A percentile compares a stretch with the other conserved stretches of the same genome.
These are phyloP conservation scores for Notodonta dromedarius DNA, from an alignment of 2,888 invertebrate genomes.

Conservation along the genomic window DNA sequence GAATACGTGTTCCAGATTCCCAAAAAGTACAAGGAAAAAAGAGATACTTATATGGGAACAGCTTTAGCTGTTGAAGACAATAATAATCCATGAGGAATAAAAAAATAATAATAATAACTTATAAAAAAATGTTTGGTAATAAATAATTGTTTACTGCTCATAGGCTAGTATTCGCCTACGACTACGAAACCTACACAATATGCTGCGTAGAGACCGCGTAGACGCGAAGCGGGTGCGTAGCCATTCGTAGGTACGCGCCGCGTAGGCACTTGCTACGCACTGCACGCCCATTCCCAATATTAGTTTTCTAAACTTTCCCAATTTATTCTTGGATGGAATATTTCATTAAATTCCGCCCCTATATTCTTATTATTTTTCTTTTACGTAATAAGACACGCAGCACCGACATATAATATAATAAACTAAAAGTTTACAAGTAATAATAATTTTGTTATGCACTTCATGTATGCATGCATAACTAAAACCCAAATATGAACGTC, in stretches of 20 bases:
- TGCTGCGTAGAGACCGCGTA: slow-evolving; percentile 13
- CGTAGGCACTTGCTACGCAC: slow-evolving; percentile 57
- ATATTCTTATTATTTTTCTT: neutral
- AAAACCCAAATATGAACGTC: slow-evolving; percentile 13
- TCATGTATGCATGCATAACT: neutral
- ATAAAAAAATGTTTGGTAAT: too few species aligned
- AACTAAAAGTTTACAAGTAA: neutral
- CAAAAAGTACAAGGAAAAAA: too few species aligned
- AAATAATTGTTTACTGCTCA: too few species aligned
- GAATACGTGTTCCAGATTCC: too few species aligned
- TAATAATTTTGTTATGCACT: neutral
- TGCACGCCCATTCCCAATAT: slow-evolving; percentile 57
- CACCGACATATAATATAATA: neutral
- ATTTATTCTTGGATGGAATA: slow-evolving; percentile 9
- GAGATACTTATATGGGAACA: too few species aligned
- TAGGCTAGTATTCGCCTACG: neutral
- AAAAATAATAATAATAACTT: too few species aligned
- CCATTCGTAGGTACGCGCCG: slow-evolving; percentile 31
- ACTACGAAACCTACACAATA: neutral
- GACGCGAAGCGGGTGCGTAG: slow-evolving; percentile 27
- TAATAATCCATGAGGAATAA: too few species aligned
- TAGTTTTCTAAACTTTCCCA: slow-evolving; percentile 57
- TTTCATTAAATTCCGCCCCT: neutral
- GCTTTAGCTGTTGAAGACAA: too few species aligned
- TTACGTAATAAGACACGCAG: neutral